phyloP scores from a whole-genome alignment of 2,888 invertebrate genomes.

The Cinara cedri region DNA sequence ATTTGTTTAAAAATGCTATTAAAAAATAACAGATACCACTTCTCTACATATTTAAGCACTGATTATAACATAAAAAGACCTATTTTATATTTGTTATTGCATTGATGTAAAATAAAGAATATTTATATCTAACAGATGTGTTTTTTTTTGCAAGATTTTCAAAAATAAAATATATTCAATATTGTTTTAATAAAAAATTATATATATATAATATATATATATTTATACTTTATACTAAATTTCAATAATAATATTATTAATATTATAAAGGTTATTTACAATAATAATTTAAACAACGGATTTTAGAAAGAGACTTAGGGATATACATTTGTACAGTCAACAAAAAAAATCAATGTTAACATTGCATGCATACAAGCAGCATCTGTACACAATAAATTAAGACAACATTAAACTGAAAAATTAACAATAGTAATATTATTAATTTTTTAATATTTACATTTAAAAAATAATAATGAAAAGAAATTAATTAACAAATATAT shows the following conservation, averaged over 20 bases:
- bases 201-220: constrained; percentile 6
- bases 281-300: constrained; percentile 45
- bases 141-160: background rate
- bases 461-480: constrained; percentile 44
- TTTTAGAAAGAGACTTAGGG: constrained; percentile 10
- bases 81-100: too few relatives aligned
- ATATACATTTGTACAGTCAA: constrained; percentile 50
- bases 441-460: constrained; percentile 49
- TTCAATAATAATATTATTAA: constrained; percentile 36
- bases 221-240: constrained; percentile 25
- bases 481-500: constrained; percentile 38
- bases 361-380: constrained; percentile 11
- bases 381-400: constrained; percentile 31
- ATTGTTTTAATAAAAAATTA: constrained; percentile 34
- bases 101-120: background rate
- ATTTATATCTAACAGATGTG: too few relatives aligned
- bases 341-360: constrained; percentile 41
- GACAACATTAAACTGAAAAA: constrained; percentile 42
- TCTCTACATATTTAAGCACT: too few relatives aligned
- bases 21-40: too few relatives aligned
- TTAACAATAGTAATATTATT: constrained; percentile 54
- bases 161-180: constrained; percentile 27
- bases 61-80: too few relatives aligned
- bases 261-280: constrained; percentile 33
- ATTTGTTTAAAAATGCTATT: too few relatives aligned